phyloP scores from a whole-genome alignment of 1,140 invertebrate genomes.

The Ceratosolen fusciceps region DNA sequence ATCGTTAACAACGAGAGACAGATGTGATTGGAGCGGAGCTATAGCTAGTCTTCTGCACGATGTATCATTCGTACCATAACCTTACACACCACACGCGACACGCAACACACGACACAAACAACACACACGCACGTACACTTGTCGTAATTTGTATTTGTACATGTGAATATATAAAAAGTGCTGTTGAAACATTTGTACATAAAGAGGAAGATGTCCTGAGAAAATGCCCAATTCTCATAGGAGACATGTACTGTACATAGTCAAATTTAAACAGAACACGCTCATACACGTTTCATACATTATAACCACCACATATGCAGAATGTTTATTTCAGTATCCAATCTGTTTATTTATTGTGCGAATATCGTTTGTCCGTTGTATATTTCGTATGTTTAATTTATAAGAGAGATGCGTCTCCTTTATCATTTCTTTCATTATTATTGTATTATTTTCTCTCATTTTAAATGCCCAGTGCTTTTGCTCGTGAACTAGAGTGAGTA shows the following conservation, averaged over 20 bases:
- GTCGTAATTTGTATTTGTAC: too few species aligned
- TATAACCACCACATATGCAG: slow-evolving; percentile 68
- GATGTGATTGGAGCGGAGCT: slow-evolving; percentile 70
- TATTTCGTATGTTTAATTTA: neutral
- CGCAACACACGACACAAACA: too few species aligned
- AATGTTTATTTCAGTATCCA: slow-evolving; percentile 77
- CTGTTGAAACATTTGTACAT: slow-evolving; percentile 24
- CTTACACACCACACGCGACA: too few species aligned
- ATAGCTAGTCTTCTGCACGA: slow-evolving; percentile 53
- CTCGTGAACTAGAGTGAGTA: neutral
- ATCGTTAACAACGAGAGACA: slow-evolving; percentile 70
- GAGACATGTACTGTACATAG: slow-evolving; percentile 64
- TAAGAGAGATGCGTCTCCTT: too few species aligned
- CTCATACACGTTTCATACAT: slow-evolving; percentile 66
- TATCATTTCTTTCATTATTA: slow-evolving; percentile 17
- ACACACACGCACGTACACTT: too few species aligned
- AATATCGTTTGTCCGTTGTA: slow-evolving; percentile 59
- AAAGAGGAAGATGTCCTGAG: slow-evolving; percentile 24
- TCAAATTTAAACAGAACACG: slow-evolving; percentile 57
- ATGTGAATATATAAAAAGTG: too few species aligned
- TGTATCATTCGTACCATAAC: too few species aligned
- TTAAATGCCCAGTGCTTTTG: neutral
- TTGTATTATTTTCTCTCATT: neutral
- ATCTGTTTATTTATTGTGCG: slow-evolving; percentile 69
- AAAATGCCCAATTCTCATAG: slow-evolving; percentile 14